These are phyloP conservation scores for Zelostemma sp. DNA, from an alignment of 1,140 invertebrate species.

Conservation along the genomic window DNA sequence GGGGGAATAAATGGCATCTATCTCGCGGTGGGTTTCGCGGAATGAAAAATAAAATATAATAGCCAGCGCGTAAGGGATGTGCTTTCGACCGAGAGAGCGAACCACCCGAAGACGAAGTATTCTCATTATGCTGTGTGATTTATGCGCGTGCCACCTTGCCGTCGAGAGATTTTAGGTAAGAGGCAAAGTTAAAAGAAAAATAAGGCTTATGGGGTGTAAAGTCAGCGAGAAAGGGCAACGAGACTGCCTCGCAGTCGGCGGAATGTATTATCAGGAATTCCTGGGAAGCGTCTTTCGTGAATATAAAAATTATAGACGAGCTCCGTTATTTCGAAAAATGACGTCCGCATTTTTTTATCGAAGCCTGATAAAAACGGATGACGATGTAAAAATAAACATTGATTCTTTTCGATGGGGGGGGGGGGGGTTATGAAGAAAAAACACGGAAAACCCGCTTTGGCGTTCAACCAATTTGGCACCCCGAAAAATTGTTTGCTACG, in stretches of 20 bases:
- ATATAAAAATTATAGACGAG: slow-evolving; percentile 10
- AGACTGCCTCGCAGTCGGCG: slow-evolving; percentile 14
- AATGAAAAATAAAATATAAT: slow-evolving; percentile 52
- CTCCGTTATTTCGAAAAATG: not conserved
- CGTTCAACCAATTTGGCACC: no score
- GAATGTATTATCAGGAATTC: slow-evolving; percentile 49
- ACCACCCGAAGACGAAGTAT: slow-evolving; percentile 66
- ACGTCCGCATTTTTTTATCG: not conserved
- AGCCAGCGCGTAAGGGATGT: slow-evolving; percentile 21
- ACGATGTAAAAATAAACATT: slow-evolving; percentile 14
- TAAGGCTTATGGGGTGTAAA: slow-evolving; percentile 70
- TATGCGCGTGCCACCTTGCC: slow-evolving; percentile 64
- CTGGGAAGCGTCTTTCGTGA: slow-evolving; percentile 1
- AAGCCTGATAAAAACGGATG: not conserved
- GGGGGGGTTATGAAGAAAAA: no score
- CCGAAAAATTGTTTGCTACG: no score
- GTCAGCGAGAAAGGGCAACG: slow-evolving; percentile 45
- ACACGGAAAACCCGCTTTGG: no score
- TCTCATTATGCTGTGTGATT: slow-evolving; percentile 70
- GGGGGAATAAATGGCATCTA: slow-evolving; percentile 14
- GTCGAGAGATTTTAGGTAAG: slow-evolving; percentile 65
- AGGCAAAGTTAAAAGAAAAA: slow-evolving; percentile 71
- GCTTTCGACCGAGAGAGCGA: slow-evolving; percentile 40
- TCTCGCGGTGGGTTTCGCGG: slow-evolving; percentile 22
- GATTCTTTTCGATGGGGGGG: no score